Conservation (phyloP, 2,113 vertebrate species). For the Rhinoderma darwinii region DNA sequence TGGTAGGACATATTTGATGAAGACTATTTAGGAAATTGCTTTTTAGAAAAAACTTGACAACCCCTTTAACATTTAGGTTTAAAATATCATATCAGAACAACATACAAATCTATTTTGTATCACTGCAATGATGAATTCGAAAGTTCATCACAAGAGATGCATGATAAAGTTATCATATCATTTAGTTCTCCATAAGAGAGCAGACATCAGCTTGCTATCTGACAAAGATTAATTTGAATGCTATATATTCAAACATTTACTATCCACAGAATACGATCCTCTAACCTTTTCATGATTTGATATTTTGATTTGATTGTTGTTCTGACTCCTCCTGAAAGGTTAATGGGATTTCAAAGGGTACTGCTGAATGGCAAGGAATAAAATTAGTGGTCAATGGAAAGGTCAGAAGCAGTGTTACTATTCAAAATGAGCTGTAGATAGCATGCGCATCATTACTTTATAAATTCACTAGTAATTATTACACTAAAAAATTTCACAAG, state of each 20-base stretch:
- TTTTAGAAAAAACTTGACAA: too few relatives aligned
- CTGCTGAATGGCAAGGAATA: constrained; percentile 38
- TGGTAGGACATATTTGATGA: too few relatives aligned
- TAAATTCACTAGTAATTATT: neutral
- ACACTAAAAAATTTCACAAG: neutral
- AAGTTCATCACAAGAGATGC: neutral
- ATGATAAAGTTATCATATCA: neutral
- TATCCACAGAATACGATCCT: constrained; percentile 19
- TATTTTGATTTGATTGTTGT: constrained; percentile 48
- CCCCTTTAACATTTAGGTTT: too few relatives aligned
- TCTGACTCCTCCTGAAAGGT: constrained; percentile 48
- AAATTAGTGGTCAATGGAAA: constrained; percentile 54
- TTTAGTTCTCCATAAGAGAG: neutral
- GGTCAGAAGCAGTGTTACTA: constrained; percentile 29
- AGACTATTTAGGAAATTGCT: too few relatives aligned
- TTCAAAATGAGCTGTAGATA: constrained; percentile 24
- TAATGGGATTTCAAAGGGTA: constrained; percentile 49
- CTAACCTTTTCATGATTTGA: constrained; percentile 52
- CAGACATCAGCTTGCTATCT: neutral
- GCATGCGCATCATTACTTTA: constrained; percentile 19
- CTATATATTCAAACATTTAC: neutral
- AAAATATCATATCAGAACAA: neutral
- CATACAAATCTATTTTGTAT: neutral
- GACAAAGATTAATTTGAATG: constrained; percentile 13
- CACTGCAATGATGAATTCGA: neutral